A percentile compares a stretch with the other conserved stretches of the same genome.
Conservation (phyloP, 2,113 vertebrate species). For the Serilophus lunatus region DNA sequence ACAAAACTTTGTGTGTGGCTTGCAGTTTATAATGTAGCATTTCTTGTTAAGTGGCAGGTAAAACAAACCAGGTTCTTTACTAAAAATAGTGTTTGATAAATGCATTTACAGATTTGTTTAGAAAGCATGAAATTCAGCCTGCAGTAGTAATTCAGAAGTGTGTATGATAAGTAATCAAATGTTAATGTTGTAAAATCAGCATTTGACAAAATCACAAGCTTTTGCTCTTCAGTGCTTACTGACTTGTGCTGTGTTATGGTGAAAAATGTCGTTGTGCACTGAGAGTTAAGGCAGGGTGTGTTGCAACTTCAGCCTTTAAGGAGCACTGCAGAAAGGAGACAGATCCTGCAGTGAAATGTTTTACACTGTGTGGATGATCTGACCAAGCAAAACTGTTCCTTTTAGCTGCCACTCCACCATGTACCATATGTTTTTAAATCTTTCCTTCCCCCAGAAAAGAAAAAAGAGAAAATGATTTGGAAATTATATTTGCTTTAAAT, state of each 20-base stretch:
- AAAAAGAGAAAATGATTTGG: neutral
- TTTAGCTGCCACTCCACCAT: neutral
- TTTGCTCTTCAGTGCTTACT: neutral
- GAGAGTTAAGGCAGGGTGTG: neutral
- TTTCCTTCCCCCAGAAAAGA: neutral
- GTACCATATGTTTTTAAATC: neutral
- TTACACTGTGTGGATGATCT: neutral
- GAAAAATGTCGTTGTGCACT: neutral
- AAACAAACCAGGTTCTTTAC: neutral
- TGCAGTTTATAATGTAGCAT: neutral
- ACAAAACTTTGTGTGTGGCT: neutral
- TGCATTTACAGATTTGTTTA: neutral
- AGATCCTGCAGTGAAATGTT: neutral
- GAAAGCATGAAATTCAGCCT: neutral
- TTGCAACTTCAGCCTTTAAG: neutral
- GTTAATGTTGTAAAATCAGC: neutral
- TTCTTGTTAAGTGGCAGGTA: neutral
- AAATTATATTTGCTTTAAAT: neutral
- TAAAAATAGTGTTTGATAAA: neutral
- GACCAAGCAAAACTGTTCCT: neutral
- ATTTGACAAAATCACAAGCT: neutral
- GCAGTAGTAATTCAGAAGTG: neutral
- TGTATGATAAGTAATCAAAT: neutral
- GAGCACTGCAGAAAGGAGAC: neutral
- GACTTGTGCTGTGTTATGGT: neutral